A percentile compares a stretch with the other conserved stretches of the same genome.
These are phyloP conservation scores for Lasioglossum calceatum DNA, from an alignment of 2,888 invertebrate genomes.

Conservation along the genomic window DNA sequence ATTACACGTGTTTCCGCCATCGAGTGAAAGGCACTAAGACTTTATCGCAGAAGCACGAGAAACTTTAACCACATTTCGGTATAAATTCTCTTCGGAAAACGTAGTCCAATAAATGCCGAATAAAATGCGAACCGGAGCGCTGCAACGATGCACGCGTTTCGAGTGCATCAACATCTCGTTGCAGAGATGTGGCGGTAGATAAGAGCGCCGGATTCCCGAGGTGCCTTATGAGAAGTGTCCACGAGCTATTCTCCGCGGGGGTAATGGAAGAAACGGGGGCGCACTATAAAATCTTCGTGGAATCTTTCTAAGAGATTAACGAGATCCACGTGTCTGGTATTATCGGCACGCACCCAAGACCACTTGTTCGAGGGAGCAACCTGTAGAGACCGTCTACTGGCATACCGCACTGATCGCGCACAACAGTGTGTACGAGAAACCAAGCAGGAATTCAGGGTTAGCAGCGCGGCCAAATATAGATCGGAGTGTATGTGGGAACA, in stretches of 20 bases:
- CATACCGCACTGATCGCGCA: constrained; percentile 65
- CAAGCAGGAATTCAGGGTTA: constrained; percentile 71
- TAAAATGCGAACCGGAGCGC: not conserved
- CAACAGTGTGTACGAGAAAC: constrained; percentile 62
- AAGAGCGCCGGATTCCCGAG: not conserved
- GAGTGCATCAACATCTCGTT: not conserved
- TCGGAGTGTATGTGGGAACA: constrained; percentile 69
- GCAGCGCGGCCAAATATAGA: constrained; percentile 72
- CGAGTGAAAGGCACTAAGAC: too few species aligned
- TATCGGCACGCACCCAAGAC: constrained; percentile 74
- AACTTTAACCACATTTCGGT: not conserved
- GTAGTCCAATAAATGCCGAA: not conserved
- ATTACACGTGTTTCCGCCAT: too few species aligned
- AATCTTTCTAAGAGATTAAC: constrained; percentile 61
- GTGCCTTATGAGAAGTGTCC: constrained; percentile 3
- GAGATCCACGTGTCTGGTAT: constrained; percentile 70
- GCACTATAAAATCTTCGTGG: constrained; percentile 24
- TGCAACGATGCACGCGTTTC: not conserved
- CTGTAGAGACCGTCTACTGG: constrained; percentile 70
- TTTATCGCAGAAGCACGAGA: not conserved
- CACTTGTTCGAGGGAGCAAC: constrained; percentile 76
- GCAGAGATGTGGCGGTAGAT: not conserved
- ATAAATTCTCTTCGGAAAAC: not conserved
- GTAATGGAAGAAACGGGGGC: not conserved
- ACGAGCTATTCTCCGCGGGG: not conserved